Percentiles rank a stretch among this genome's conserved stretches.
These are phyloP conservation scores for Sepiola atlantica DNA, from an alignment of 2,888 invertebrate species.

Conservation along the genomic window DNA sequence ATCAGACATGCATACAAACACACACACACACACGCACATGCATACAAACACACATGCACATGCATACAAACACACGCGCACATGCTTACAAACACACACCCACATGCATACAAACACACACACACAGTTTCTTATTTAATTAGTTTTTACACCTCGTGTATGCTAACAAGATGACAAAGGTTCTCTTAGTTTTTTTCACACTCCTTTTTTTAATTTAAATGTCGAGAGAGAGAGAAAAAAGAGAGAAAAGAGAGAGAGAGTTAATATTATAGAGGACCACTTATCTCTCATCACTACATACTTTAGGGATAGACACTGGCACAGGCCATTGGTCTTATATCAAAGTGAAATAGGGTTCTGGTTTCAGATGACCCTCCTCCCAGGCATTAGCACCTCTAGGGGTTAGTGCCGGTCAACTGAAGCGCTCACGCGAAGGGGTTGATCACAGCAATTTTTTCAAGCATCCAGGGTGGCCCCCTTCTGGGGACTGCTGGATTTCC, in stretches of 20 bases:
- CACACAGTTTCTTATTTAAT: not conserved
- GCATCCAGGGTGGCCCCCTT: too few relatives aligned
- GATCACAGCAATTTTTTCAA: too few relatives aligned
- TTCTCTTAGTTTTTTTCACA: not conserved
- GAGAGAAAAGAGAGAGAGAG: conserved; percentile 23
- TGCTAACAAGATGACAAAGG: not conserved
- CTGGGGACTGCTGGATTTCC: too few relatives aligned
- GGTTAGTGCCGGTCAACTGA: too few relatives aligned
- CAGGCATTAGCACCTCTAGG: too few relatives aligned
- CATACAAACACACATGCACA: conserved; percentile 46
- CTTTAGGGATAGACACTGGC: not conserved
- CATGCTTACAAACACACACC: conserved; percentile 44
- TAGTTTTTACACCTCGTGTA: not conserved
- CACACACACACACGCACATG: conserved; percentile 46
- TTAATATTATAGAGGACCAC: not conserved
- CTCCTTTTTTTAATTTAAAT: not conserved
- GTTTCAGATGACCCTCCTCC: too few relatives aligned
- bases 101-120: conserved; percentile 38
- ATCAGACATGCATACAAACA: not conserved
- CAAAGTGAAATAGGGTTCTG: too few relatives aligned
- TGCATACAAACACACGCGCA: conserved; percentile 3
- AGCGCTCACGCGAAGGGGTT: too few relatives aligned
- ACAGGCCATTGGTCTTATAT: not conserved
- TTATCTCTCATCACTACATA: not conserved
- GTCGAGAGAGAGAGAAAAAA: not conserved